Evolutionary conservation across 2,888 invertebrate species (phyloP).

Genomic region (Tromatobia lineatoria): DNA sequence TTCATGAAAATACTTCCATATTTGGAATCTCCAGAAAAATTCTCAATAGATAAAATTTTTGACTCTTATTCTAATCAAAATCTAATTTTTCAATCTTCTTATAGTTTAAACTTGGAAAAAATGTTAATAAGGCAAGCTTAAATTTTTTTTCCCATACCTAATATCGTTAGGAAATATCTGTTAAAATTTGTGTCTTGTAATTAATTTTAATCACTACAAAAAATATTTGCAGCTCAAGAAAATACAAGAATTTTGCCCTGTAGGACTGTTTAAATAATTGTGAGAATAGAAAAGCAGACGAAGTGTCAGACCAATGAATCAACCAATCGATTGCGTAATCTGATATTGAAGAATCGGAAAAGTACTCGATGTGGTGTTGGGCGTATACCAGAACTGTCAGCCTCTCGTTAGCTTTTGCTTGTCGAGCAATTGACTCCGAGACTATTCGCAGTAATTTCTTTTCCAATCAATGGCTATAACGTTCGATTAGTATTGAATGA

Average conservation of each 20-base stretch:
- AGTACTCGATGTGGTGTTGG: conserved; percentile 30
- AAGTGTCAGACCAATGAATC: conserved; percentile 4
- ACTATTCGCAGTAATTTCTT: conserved; percentile 46
- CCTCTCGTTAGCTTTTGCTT: conserved; percentile 32
- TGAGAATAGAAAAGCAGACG: neutral
- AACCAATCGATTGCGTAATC: conserved; percentile 43
- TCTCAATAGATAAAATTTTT: no score
- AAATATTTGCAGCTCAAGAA: neutral
- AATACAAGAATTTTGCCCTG: neutral
- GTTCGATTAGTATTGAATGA: conserved; percentile 41
- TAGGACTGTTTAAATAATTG: neutral
- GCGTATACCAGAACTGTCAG: conserved; percentile 25
- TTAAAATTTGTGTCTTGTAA: no score
- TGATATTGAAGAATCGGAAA: conserved; percentile 57
- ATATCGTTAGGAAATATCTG: no score
- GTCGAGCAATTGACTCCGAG: conserved; percentile 51
- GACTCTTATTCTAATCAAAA: no score
- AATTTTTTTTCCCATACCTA: no score
- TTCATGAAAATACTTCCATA: no score
- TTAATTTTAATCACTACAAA: neutral
- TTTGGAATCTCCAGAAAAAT: no score
- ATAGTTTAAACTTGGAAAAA: no score
- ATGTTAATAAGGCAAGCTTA: no score
- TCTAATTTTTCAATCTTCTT: no score
- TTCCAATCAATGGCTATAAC: conserved; percentile 50